Base-by-base conservation (phyloP, 2,888 invertebrate genomes). In the Harpalus rufipes region DNA sequence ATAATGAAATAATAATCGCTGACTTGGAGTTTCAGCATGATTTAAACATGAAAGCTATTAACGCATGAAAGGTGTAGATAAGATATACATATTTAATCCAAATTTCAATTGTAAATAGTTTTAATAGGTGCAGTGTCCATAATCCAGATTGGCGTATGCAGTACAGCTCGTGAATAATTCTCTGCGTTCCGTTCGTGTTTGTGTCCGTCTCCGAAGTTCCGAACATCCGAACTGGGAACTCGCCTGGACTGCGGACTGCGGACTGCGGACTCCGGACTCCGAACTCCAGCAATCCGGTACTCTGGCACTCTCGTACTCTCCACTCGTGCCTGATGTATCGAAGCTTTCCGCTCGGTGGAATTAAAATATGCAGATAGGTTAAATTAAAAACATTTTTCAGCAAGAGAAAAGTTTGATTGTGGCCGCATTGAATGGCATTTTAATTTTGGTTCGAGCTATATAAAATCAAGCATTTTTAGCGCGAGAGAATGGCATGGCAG, bases 301-400 rank as follows among this genome's bases (percentile, higher is more conserved):
- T 51, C 39, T 12, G 32, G 74, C 2, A 21, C 44, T 32, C 74
- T 51, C 74, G 59, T 18, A 59, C 18, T 44, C 32, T 8, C 68
- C 41, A 41, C 68, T 32, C 65, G 32, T 39, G 18, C 16, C 59
- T 51, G 21, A 76, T 78, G 78, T 78, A 78, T 78, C 41, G 32
- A 78, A 58, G 41, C 76, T 21, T 51, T 76, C 76, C 68, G 65
- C 51, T 41, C 76, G 16, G 44, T 18, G 44, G 84, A 78, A 84
- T 84, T 84, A 84, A 84, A 84, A 84, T 84, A 84, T 84, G 84
- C 84, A 78, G 84, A 84, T 76, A 84, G 84, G 78, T 84, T 84
- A 84, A 84, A 84, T 78, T 84, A 78, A 78, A 84, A 84, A 84
- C 84, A 84, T 84, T 78, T 84, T 84, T 84, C 84, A 84, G 78